Percentiles rank a stretch among this genome's conserved stretches.
Evolutionary conservation across 2,797 vertebrate species (phyloP).

Genomic region (Chelonia mydas): DNA sequence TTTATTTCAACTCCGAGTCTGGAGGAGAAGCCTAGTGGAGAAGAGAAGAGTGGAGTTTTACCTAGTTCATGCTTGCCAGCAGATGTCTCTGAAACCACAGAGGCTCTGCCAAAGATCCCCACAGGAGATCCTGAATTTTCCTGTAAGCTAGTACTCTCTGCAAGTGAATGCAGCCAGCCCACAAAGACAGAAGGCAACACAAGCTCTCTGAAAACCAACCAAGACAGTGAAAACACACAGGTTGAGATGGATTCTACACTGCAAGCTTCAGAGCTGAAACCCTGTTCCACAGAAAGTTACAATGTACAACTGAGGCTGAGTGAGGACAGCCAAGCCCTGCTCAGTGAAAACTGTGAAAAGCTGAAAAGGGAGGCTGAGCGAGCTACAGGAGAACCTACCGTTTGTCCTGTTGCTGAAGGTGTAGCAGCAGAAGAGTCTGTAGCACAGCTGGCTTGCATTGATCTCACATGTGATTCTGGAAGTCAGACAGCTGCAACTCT

Average conservation of each 20-base stretch:
- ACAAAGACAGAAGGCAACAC: conserved; percentile 47
- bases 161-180: conserved; percentile 78
- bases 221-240: conserved; percentile 87
- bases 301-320: neutral
- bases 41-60: conserved; percentile 60
- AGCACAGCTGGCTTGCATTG: conserved; percentile 26
- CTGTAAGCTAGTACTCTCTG: conserved; percentile 85
- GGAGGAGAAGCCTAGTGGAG: conserved; percentile 71
- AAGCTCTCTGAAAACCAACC: conserved; percentile 65
- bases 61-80: conserved; percentile 62
- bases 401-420: neutral
- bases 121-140: conserved; percentile 59
- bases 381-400: neutral
- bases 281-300: conserved; percentile 27
- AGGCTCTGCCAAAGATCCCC: conserved; percentile 52
- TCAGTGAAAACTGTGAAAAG: conserved; percentile 48
- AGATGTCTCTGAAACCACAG: conserved; percentile 57
- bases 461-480: conserved; percentile 58
- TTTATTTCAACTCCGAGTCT: conserved; percentile 92
- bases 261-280: conserved; percentile 31
- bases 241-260: conserved; percentile 75
- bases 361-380: conserved; percentile 36
- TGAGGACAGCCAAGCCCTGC: conserved; percentile 19
- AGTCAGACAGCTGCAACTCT: conserved; percentile 65
- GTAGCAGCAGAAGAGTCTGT: conserved; percentile 45